These are phyloP conservation scores for Apolygus lucorum DNA, from an alignment of 1,140 invertebrate genomes.

Conservation along the genomic window DNA sequence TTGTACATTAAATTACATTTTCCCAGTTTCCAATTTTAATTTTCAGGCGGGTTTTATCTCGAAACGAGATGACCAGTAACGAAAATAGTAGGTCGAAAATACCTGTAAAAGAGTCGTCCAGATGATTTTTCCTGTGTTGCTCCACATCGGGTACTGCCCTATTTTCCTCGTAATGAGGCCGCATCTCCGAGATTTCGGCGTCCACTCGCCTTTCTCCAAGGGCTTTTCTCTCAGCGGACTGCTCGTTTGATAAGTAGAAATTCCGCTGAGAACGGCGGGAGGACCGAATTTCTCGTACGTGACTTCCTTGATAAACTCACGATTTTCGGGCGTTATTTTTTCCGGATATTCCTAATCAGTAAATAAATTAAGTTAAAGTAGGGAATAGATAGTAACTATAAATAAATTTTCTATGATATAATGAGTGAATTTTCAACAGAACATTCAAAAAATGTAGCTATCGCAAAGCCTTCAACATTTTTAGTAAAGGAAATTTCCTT, in stretches of 20 bases:
- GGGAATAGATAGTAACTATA: too few relatives aligned
- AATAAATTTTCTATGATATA: too few relatives aligned
- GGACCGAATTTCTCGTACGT: conserved; percentile 53
- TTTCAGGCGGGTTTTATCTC: too few relatives aligned
- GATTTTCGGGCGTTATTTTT: conserved; percentile 66
- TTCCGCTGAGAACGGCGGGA: conserved; percentile 40
- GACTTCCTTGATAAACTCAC: conserved; percentile 70
- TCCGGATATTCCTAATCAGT: conserved; percentile 54
- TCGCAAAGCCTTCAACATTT: too few relatives aligned
- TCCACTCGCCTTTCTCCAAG: conserved; percentile 51
- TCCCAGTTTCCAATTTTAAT: too few relatives aligned
- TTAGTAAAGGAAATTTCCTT: too few relatives aligned
- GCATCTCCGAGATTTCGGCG: conserved; percentile 51
- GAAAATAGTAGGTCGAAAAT: too few relatives aligned
- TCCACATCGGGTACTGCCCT: conserved; percentile 86
- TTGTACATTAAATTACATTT: background rate
- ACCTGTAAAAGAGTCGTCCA: conserved; percentile 79
- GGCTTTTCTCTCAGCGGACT: conserved; percentile 51
- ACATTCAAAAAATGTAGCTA: too few relatives aligned
- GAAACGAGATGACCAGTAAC: background rate
- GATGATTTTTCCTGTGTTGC: conserved; percentile 71
- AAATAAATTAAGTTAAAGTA: conserved; percentile 25
- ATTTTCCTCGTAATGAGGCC: conserved; percentile 90
- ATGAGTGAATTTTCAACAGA: too few relatives aligned
- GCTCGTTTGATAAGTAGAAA: conserved; percentile 40